phyloP scores from a whole-genome alignment of 2,888 invertebrate genomes.

The Liopterus haemorrhoidalis region DNA sequence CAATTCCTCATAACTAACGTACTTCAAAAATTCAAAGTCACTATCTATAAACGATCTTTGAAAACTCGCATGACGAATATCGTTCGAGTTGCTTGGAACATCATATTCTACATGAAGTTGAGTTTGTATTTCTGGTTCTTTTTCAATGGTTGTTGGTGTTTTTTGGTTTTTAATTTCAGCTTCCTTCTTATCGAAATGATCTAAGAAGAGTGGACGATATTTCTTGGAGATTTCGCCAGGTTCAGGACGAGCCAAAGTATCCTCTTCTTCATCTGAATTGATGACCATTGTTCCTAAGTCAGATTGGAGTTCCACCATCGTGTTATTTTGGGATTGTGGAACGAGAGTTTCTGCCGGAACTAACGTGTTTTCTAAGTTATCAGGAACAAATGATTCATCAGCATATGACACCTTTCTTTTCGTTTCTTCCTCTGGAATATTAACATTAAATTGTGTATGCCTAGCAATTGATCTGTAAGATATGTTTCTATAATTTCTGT shows the following conservation, averaged over 20 bases:
- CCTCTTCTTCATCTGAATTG: conserved; percentile 72
- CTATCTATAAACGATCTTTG: conserved; percentile 66
- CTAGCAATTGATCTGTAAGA: conserved; percentile 15
- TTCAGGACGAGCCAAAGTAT: conserved; percentile 82
- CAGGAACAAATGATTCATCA: conserved; percentile 53
- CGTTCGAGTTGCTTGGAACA: conserved; percentile 29
- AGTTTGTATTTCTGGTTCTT: conserved; percentile 11
- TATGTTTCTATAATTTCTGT: conserved; percentile 51
- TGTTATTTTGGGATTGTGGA: conserved; percentile 52
- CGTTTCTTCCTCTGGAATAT: too few relatives aligned
- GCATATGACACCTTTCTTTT: too few relatives aligned
- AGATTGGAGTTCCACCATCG: conserved; percentile 61
- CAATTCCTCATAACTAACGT: conserved; percentile 79
- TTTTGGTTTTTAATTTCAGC: conserved; percentile 45
- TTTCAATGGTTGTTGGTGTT: conserved; percentile 40
- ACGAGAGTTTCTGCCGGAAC: conserved; percentile 49
- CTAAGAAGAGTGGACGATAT: conserved; percentile 81
- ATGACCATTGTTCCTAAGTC: conserved; percentile 79
- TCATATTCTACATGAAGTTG: conserved; percentile 2
- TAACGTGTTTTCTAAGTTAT: conserved; percentile 43
- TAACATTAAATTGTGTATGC: too few relatives aligned
- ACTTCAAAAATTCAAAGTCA: conserved; percentile 78
- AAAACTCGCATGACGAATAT: conserved; percentile 50
- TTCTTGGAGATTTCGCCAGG: conserved; percentile 72
- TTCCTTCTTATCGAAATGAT: conserved; percentile 88